Conservation (phyloP, 1,140 invertebrate species). For the Leguminivora glycinivorella region DNA sequence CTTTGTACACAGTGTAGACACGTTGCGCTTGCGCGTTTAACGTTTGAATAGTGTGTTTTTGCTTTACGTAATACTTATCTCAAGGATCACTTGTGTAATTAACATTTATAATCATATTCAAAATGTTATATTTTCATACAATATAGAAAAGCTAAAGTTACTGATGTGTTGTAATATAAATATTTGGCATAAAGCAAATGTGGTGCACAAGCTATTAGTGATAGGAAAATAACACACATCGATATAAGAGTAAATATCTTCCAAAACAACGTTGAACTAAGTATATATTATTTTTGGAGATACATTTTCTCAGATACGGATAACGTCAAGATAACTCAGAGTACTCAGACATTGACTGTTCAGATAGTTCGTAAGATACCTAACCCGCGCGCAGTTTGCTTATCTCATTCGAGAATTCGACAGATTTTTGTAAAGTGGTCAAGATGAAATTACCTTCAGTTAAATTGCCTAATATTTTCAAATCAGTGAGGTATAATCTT, state of each 20-base stretch:
- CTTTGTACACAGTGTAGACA: neutral
- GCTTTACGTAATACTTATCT: conserved; percentile 7
- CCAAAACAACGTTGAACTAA: conserved; percentile 20
- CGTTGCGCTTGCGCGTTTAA: neutral
- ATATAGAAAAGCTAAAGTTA: neutral
- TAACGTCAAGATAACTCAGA: conserved; percentile 67
- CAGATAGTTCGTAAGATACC: conserved; percentile 53
- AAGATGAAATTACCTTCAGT: conserved; percentile 35
- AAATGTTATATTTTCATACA: neutral
- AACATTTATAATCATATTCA: neutral
- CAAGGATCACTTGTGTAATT: neutral
- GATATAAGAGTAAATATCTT: neutral
- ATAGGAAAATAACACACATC: neutral
- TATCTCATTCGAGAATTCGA: conserved; percentile 39
- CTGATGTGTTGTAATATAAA: neutral
- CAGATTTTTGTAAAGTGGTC: conserved; percentile 17
- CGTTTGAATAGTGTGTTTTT: neutral
- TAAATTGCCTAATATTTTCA: conserved; percentile 60
- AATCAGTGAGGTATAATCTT: conserved; percentile 63
- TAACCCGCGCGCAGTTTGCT: conserved; percentile 52
- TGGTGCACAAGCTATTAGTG: neutral
- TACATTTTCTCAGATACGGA: conserved; percentile 30
- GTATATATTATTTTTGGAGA: conserved; percentile 22
- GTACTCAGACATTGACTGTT: conserved; percentile 62
- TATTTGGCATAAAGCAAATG: neutral